Evolutionary conservation across 53 echinoderm and acorn worm species (phyloP), one percentile per base, ranked within the genome.

Genomic region (Echinarachnius parma): DNA sequence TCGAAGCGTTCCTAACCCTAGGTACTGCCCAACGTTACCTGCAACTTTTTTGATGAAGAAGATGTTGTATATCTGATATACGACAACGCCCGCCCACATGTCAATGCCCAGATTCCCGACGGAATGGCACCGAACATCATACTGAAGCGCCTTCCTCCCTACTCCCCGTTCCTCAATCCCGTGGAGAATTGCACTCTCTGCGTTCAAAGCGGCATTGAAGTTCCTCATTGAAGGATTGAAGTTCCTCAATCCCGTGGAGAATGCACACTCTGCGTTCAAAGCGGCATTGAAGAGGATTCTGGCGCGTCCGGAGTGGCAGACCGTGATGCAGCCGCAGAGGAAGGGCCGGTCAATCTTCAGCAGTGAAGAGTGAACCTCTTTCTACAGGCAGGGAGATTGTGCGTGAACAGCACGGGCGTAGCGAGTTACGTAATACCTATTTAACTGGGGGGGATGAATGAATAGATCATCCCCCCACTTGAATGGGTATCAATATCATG

Each of bases 261-360:
- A 57, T 8, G 25, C 28, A 16, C 57, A 57, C 30, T 57, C 57
- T 5, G 25, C 57, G 15, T 27, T 57, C 57, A 57, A 57, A 14
- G 57, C 57, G 15, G 3, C 8, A 1, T 28, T 57, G 4, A 57
- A 27, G 14, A 42, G 42, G 42, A 42, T 42, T 28, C 28, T 27
- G 27, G 57, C 3, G 9, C 14, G 3, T 57, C 57, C 28, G 28
- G 57, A 57, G 57, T 25, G 25, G 25, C 57, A 23, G 28, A 57
- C 28, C 27, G 28, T 3, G 57, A 16, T 27, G 28, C 13, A 27
- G 29, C 5, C 15, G 57, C 29, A 28, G 9, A 57, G 57, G 25
- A 57, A 3, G 57, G 30, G 24, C 28, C 28, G 5, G 30, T 57
- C 28, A 27, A 28, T 57, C 57, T 57, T 25, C 57, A 57, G 29